Evolutionary conservation across 92 coral and sea anemone genomes (phyloP).

Genomic region (Phymanthus crucifer): DNA sequence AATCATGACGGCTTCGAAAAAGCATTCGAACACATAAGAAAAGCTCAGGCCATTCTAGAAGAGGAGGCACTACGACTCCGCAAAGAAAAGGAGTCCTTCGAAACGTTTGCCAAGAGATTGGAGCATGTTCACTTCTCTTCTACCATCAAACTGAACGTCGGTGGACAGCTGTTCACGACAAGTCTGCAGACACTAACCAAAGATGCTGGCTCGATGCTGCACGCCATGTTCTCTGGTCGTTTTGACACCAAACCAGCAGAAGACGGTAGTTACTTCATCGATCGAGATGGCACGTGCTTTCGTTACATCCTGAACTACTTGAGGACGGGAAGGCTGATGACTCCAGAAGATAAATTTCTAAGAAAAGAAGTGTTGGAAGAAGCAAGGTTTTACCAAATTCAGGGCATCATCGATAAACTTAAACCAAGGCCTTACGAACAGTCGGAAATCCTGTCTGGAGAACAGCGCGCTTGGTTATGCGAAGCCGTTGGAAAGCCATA

Average conservation of each 20-base stretch:
- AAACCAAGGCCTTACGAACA: background rate
- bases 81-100: constrained; percentile 50
- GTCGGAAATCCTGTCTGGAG: background rate
- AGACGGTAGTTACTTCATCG: constrained; percentile 28
- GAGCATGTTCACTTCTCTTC: constrained; percentile 52
- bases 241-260: constrained; percentile 16
- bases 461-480: background rate
- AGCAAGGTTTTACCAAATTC: constrained; percentile 64
- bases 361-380: constrained; percentile 58
- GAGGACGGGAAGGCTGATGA: constrained; percentile 55
- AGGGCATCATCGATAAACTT: constrained; percentile 31
- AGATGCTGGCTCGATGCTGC: constrained; percentile 70
- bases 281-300: constrained; percentile 72
- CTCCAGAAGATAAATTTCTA: constrained; percentile 50
- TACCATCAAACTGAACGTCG: constrained; percentile 51
- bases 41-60: background rate
- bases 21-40: background rate
- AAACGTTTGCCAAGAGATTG: constrained; percentile 47
- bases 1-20: background rate
- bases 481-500: background rate
- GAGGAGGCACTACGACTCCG: background rate
- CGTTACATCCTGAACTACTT: constrained; percentile 75
- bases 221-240: constrained; percentile 71
- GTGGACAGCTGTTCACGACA: constrained; percentile 53
- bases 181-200: constrained; percentile 50